Evolutionary conservation across 1,140 invertebrate genomes (phyloP).

Genomic region (Campoletis sonorensis): DNA sequence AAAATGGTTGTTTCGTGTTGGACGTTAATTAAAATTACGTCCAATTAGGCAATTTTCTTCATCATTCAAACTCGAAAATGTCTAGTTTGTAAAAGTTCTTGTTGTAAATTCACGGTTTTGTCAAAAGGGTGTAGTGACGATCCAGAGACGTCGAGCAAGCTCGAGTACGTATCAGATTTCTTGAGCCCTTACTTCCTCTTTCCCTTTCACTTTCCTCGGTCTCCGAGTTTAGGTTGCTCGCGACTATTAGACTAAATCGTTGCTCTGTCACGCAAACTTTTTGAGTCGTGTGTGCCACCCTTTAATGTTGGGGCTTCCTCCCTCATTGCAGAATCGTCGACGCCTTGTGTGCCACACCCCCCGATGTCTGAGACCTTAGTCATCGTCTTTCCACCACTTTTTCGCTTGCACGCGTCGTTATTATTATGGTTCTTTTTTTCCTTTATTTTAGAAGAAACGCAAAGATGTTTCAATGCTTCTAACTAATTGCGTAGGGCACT

Average conservation of each 20-base stretch:
- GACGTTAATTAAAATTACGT: constrained; percentile 2
- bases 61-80: not conserved
- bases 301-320: constrained; percentile 7
- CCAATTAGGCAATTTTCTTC: not conserved
- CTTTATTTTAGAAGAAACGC: not conserved
- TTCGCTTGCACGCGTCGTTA: too few species aligned
- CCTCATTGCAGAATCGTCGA: constrained; percentile 19
- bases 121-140: not conserved
- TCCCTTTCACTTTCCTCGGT: constrained; percentile 6
- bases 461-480: too few species aligned
- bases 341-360: not conserved
- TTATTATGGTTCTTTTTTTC: not conserved
- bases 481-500: too few species aligned
- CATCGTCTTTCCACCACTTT: not conserved
- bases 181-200: not conserved
- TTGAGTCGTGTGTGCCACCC: constrained; percentile 1
- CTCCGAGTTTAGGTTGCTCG: constrained; percentile 12
- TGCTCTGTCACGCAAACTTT: constrained; percentile 37
- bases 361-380: not conserved
- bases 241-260: constrained; percentile 35
- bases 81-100: constrained; percentile 11
- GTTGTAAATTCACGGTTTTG: not conserved
- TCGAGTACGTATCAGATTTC: constrained; percentile 21
- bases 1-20: not conserved
- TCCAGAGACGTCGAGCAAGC: not conserved